Conservation (phyloP, 2,113 vertebrate species). For the Mola mola region DNA sequence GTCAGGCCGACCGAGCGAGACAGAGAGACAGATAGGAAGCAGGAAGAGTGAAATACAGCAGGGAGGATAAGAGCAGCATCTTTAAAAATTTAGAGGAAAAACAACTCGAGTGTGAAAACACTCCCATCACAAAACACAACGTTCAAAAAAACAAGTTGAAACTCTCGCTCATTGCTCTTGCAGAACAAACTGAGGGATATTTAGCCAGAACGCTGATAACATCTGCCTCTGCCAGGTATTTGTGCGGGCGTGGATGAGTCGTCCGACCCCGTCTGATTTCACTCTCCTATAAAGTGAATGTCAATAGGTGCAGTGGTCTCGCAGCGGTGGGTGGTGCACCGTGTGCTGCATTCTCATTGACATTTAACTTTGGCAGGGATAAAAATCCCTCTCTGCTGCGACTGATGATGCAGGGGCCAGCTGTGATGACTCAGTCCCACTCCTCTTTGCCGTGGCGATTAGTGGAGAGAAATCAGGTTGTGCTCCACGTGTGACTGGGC, state of each 20-base stretch:
- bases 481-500: constrained; percentile 21
- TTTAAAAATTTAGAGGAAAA: no score
- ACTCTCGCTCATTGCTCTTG: no score
- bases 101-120: no score
- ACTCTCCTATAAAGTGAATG: constrained; percentile 48
- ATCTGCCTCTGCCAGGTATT: no score
- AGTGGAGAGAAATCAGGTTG: constrained; percentile 7
- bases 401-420: constrained; percentile 23
- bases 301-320: constrained; percentile 43
- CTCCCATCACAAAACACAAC: no score
- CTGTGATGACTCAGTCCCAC: constrained; percentile 28
- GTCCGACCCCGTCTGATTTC: constrained; percentile 42
- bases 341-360: constrained; percentile 45
- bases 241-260: background rate
- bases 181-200: no score
- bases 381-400: constrained; percentile 3
- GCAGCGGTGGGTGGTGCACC: constrained; percentile 32
- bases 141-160: no score
- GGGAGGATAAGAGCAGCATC: no score
- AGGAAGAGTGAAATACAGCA: no score
- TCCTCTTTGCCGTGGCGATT: background rate
- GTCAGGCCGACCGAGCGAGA: no score
- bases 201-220: no score
- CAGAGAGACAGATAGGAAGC: no score
- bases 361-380: constrained; percentile 57